phyloP scores from a whole-genome alignment of 2,888 invertebrate genomes.

The Hirtodrosophila cameraria region DNA sequence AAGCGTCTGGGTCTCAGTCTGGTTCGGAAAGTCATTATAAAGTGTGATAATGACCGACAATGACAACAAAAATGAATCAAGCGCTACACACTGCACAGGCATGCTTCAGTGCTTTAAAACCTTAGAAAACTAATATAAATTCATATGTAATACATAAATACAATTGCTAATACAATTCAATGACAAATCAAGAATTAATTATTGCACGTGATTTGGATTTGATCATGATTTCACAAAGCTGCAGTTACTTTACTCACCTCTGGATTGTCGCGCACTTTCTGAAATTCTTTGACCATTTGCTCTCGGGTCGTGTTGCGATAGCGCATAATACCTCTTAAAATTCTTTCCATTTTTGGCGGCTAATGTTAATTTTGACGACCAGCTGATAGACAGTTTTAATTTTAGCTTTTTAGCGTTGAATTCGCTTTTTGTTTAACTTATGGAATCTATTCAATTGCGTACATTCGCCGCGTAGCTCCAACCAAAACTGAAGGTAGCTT shows the following conservation, averaged over 20 bases:
- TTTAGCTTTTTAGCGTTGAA: conserved; percentile 39
- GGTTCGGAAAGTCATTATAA: conserved; percentile 30
- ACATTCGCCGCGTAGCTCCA: conserved; percentile 29
- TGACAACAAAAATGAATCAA: conserved; percentile 14
- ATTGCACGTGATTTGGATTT: background rate
- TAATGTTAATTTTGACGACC: conserved; percentile 4
- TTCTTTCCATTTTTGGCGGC: conserved; percentile 89
- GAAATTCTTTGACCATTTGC: conserved; percentile 96
- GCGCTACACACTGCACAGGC: conserved; percentile 18
- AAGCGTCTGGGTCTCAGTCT: conserved; percentile 21
- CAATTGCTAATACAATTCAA: conserved; percentile 2
- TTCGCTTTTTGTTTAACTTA: conserved; percentile 14
- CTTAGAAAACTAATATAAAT: background rate
- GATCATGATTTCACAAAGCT: conserved; percentile 11
- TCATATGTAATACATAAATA: background rate
- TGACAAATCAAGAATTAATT: conserved; percentile 19
- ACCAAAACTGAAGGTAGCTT: conserved; percentile 37
- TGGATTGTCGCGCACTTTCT: conserved; percentile 94
- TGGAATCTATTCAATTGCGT: conserved; percentile 29
- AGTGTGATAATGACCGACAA: conserved; percentile 53
- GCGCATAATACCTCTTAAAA: conserved; percentile 94
- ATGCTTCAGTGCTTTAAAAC: conserved; percentile 19
- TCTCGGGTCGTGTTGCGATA: conserved; percentile 92
- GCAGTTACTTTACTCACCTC: conserved; percentile 77
- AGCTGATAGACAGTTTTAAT: conserved; percentile 11